phyloP scores from a whole-genome alignment of 2,797 vertebrate genomes.

The Cyclopterus lumpus region DNA sequence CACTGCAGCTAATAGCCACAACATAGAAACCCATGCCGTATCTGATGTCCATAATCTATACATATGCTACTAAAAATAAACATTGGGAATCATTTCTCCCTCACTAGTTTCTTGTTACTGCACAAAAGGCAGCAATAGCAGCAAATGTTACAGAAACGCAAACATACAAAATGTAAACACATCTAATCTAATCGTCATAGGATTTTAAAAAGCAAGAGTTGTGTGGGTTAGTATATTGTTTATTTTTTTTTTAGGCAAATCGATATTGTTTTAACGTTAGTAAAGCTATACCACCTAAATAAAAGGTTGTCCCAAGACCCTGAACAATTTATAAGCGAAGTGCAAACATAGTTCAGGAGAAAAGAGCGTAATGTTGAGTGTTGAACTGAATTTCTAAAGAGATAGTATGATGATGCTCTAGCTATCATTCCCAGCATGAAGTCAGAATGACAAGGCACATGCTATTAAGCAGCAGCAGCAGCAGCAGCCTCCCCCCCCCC shows the following conservation, averaged over 20 bases:
- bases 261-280: slow-evolving; percentile 65
- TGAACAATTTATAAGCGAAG: slow-evolving; percentile 49
- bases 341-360: slow-evolving; percentile 57
- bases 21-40: slow-evolving; percentile 50
- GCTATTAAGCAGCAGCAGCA: slow-evolving; percentile 71
- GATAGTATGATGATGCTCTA: slow-evolving; percentile 52
- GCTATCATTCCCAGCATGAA: slow-evolving; percentile 58
- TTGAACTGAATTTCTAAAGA: slow-evolving; percentile 53
- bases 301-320: slow-evolving; percentile 39
- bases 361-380: slow-evolving; percentile 25
- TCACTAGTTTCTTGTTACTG: slow-evolving; percentile 69
- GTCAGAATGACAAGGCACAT: slow-evolving; percentile 78
- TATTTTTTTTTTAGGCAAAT: slow-evolving; percentile 69
- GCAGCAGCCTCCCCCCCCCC: not conserved
- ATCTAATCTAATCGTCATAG: slow-evolving; percentile 45
- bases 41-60: slow-evolving; percentile 50
- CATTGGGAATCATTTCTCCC: slow-evolving; percentile 35
- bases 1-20: slow-evolving; percentile 43
- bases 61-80: slow-evolving; percentile 55
- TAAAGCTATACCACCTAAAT: slow-evolving; percentile 81
- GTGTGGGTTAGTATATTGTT: slow-evolving; percentile 57
- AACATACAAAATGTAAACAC: slow-evolving; percentile 55
- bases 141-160: slow-evolving; percentile 65
- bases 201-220: slow-evolving; percentile 45
- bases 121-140: slow-evolving; percentile 68